Evolutionary conservation across 64 coral and sea anemone species (phyloP).

Genomic region (Dendrophyllia cribrosa): DNA sequence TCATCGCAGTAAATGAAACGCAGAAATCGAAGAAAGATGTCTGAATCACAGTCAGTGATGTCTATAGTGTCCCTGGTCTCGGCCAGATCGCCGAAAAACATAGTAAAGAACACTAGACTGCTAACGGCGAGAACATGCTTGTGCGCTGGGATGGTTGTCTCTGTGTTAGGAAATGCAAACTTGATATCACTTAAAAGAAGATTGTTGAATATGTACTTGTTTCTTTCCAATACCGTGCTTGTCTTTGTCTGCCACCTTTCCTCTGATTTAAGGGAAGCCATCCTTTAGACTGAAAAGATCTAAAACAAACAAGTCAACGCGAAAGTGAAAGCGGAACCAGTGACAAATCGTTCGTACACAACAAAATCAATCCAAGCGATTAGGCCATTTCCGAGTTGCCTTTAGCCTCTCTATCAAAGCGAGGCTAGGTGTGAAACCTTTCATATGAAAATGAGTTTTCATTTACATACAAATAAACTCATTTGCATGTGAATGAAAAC

Average conservation of each 20-base stretch:
- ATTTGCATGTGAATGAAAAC: no score
- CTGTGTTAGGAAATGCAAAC: conserved; percentile 9
- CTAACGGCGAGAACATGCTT: conserved; percentile 49
- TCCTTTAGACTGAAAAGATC: neutral
- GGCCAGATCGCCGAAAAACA: conserved; percentile 46
- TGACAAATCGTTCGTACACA: no score
- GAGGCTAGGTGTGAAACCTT: no score
- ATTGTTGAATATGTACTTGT: conserved; percentile 41
- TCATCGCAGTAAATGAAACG: conserved; percentile 29
- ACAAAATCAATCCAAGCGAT: no score
- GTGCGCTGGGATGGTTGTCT: conserved; percentile 13
- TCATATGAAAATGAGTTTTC: no score
- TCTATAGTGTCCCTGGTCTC: conserved; percentile 11
- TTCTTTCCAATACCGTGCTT: conserved; percentile 26
- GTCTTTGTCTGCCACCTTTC: conserved; percentile 27
- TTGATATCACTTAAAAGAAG: conserved; percentile 43
- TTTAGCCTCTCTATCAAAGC: no score
- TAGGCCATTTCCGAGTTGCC: no score
- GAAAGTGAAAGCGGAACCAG: no score
- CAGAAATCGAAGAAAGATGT: conserved; percentile 27
- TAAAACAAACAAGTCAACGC: no score
- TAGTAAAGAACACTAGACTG: conserved; percentile 56
- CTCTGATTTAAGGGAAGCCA: neutral
- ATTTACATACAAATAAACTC: no score
- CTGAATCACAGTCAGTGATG: conserved; percentile 6